A percentile compares a stretch with the other conserved stretches of the same genome.
phyloP scores from a whole-genome alignment of 2,888 invertebrate genomes.

The Melinaea marsaeus region DNA sequence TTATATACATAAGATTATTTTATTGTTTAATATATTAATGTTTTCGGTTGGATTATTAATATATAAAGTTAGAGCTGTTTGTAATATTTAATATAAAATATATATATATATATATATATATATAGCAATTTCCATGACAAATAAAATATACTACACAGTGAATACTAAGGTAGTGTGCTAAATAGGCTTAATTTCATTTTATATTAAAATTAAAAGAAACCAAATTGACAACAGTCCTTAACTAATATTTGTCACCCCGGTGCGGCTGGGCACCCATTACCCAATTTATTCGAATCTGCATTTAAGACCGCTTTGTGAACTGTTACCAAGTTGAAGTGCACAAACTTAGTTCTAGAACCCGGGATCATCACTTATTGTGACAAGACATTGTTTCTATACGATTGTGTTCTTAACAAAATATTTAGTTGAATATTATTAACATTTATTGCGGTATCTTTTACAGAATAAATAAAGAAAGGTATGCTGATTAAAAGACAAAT shows the following conservation, averaged over 20 bases:
- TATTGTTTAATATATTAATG: slow-evolving; percentile 15
- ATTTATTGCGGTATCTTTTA: background rate
- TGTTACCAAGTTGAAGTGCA: slow-evolving; percentile 38
- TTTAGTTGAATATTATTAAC: too few relatives aligned
- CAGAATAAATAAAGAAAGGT: slow-evolving; percentile 20
- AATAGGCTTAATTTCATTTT: too few relatives aligned
- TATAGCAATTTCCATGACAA: too few relatives aligned
- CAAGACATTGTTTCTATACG: slow-evolving; percentile 10
- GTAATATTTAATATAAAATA: too few relatives aligned
- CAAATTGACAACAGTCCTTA: too few relatives aligned
- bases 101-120: too few relatives aligned
- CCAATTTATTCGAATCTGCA: slow-evolving; percentile 47
- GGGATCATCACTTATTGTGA: slow-evolving; percentile 28
- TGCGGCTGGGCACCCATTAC: slow-evolving; percentile 32
- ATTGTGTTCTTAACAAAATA: too few relatives aligned
- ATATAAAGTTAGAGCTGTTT: too few relatives aligned
- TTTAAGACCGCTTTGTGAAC: slow-evolving; percentile 52
- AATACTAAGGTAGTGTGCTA: too few relatives aligned
- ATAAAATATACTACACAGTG: too few relatives aligned
- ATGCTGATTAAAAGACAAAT: slow-evolving; percentile 18
- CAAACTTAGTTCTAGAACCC: slow-evolving; percentile 14
- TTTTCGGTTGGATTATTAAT: slow-evolving; percentile 10
- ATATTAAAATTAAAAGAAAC: too few relatives aligned
- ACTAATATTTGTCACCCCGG: background rate
- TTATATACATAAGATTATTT: slow-evolving; percentile 19